Percentiles rank a stretch among this genome's conserved stretches.
Evolutionary conservation across 2,797 vertebrate species (phyloP).

Genomic region (Coregonus suidteri): DNA sequence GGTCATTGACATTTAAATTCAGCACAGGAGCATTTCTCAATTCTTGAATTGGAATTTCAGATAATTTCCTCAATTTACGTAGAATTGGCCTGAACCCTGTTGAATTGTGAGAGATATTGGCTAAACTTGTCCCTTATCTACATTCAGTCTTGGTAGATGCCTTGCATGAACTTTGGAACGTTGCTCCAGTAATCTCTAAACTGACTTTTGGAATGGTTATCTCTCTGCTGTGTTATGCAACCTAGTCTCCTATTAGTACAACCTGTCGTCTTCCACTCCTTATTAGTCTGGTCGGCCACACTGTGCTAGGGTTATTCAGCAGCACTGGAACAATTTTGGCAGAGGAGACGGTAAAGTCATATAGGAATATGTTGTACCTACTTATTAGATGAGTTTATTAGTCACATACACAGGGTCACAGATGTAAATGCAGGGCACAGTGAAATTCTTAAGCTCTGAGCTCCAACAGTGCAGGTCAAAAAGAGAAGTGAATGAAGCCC

Average conservation of each 20-base stretch:
- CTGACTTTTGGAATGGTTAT: conserved; percentile 59
- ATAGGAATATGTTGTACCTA: neutral
- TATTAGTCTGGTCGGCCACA: neutral
- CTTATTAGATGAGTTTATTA: neutral
- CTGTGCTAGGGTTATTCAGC: neutral
- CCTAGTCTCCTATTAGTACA: conserved; percentile 45
- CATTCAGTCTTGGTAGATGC: conserved; percentile 25
- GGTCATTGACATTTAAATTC: neutral
- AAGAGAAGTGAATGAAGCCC: too few species aligned
- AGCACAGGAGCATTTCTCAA: neutral
- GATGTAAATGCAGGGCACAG: too few species aligned
- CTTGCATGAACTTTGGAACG: conserved; percentile 64
- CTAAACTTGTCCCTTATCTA: conserved; percentile 42
- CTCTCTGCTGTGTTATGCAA: conserved; percentile 55
- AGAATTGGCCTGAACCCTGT: neutral
- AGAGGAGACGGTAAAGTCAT: neutral
- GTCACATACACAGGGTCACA: too few species aligned
- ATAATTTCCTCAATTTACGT: too few species aligned
- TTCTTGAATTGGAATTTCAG: neutral
- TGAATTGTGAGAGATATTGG: neutral
- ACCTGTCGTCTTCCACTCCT: conserved; percentile 21
- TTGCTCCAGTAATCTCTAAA: conserved; percentile 48
- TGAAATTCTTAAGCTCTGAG: too few species aligned
- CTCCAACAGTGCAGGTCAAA: too few species aligned
- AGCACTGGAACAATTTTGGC: neutral